Evolutionary conservation across 2,888 invertebrate genomes (phyloP).

Genomic region (Apodemia mormo): DNA sequence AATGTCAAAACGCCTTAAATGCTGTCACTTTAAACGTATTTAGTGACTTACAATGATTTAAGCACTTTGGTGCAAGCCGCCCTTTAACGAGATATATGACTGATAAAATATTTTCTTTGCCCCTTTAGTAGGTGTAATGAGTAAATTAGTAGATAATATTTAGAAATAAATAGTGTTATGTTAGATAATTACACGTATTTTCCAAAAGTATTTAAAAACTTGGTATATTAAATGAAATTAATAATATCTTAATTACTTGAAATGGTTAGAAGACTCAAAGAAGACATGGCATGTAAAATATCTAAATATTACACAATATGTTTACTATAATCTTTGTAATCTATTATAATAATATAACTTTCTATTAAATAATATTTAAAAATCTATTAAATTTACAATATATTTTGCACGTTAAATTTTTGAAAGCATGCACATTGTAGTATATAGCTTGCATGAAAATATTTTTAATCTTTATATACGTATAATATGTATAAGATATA

Average conservation of each 20-base stretch:
- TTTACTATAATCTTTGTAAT: constrained; percentile 21
- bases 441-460: constrained; percentile 77
- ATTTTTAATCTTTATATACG: constrained; percentile 49
- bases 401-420: constrained; percentile 52
- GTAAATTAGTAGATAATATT: neutral
- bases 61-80: too few species aligned
- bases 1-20: too few species aligned
- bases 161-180: constrained; percentile 4
- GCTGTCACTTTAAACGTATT: too few species aligned
- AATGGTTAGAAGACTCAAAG: neutral
- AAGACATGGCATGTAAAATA: neutral
- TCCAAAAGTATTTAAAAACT: neutral
- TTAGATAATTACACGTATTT: neutral
- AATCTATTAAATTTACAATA: constrained; percentile 35
- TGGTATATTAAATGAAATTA: neutral
- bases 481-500: constrained; percentile 53
- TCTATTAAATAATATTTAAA: constrained; percentile 16
- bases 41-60: too few species aligned
- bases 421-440: constrained; percentile 70
- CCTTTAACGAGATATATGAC: too few species aligned
- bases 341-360: constrained; percentile 36
- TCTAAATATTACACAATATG: neutral
- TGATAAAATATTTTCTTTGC: neutral
- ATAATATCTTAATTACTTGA: neutral
- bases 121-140: neutral